Base-by-base conservation (phyloP, 2,797 vertebrate species). In the Clarias platycephalus region DNA sequence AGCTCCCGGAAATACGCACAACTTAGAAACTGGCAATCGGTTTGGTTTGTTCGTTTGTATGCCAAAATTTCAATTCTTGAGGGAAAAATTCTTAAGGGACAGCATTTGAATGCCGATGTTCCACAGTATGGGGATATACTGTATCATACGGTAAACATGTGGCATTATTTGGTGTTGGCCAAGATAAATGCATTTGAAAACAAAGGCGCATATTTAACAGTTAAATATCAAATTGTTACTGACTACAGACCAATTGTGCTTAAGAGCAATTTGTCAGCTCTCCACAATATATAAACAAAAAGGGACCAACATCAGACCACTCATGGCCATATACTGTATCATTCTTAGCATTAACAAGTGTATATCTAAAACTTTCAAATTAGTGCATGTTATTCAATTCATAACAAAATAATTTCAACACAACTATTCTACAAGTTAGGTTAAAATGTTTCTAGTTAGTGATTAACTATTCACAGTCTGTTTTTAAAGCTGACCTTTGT, bases 401-500 rank as follows among this genome's bases (percentile, higher is more conserved):
- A 26, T n/a, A 75, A 55, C 16, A 31, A 15, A 18, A 44, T 44
- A 7, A 44, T 44, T 4, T n/a, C 71, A 28, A 49, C 44, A 10
- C 1, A 44, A 44, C 8, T 6, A 16, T 20, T 58, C n/a, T 58
- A 55, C 9, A 34, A 4, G 3, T 76, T 57, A 58, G 24, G 15
- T 2, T n/a, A 60, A 3, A 3, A 22, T n/a, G n/a, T 78, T n/a
- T 78, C 55, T 62, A 13, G 18, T 8, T 15, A 77, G 4, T 37
- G 53, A 75, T 20, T 62, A 37, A 22, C 31, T 34, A 60, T 37
- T 37, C 37, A 77, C 31, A 10, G 6, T 76, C 13, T 0, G 3
- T 6, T 49, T 49, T 7, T 44, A 18, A 70, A 5, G 28, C 53
- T 37, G 88, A 95, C 94, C 93, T 95, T 93, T 7, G 88, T 87